phyloP scores from a whole-genome alignment of 2,113 vertebrate species.

The Aphyosemion australe region DNA sequence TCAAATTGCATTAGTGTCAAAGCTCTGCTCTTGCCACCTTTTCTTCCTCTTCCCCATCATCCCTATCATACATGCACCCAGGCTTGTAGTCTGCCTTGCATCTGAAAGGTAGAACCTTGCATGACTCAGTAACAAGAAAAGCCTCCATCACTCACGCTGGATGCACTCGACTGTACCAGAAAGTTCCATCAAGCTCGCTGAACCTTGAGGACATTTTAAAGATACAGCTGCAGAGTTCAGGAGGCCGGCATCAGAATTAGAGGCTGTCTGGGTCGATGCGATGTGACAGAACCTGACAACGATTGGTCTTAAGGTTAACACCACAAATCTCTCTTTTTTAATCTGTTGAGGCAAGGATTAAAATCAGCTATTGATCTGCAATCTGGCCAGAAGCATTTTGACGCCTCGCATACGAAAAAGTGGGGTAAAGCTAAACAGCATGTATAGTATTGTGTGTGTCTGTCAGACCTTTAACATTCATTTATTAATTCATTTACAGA shows the following conservation, averaged over 20 bases:
- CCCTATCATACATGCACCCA: conserved; percentile 18
- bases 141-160: conserved; percentile 55
- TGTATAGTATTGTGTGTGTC: too few relatives aligned
- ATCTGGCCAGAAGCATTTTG: not conserved
- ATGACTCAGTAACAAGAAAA: conserved; percentile 60
- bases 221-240: conserved; percentile 62
- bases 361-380: not conserved
- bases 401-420: not conserved
- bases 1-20: conserved; percentile 74
- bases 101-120: conserved; percentile 60
- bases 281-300: conserved; percentile 17
- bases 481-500: too few relatives aligned
- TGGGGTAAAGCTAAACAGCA: not conserved
- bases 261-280: conserved; percentile 16
- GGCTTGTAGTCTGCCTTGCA: conserved; percentile 18
- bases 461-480: too few relatives aligned
- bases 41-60: conserved; percentile 8
- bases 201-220: conserved; percentile 70
- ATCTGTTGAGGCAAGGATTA: not conserved
- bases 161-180: conserved; percentile 62
- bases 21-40: conserved; percentile 65
- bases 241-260: conserved; percentile 31
- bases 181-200: conserved; percentile 62
- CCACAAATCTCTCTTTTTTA: not conserved
- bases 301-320: conserved; percentile 1